phyloP scores from a whole-genome alignment of 2,797 vertebrate genomes.

The Arremon brunneinucha region DNA sequence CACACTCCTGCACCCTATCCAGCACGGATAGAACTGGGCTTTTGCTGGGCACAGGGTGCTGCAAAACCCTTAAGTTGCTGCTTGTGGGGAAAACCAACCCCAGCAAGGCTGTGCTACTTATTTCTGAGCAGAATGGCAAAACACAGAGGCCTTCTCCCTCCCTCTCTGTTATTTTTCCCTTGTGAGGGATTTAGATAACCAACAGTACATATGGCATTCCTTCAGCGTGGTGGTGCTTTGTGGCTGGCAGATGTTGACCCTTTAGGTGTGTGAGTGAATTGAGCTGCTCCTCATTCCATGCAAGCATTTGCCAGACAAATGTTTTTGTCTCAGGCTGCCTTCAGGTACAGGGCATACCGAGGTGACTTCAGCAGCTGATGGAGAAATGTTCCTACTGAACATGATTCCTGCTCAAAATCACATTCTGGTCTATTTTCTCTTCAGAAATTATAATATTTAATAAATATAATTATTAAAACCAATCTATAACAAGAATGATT shows the following conservation, averaged over 20 bases:
- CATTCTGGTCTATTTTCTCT: not conserved
- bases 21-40: not conserved
- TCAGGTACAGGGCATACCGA: accelerated
- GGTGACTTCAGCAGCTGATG: not conserved
- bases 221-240: accelerated
- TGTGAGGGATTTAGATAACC: not conserved
- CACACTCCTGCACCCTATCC: accelerated
- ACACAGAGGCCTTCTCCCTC: not conserved
- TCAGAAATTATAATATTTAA: not conserved
- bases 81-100: not conserved
- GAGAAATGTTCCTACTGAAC: not conserved
- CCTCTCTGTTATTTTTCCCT: not conserved
- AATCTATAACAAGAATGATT: not conserved
- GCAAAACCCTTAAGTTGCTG: not conserved
- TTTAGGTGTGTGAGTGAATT: not conserved
- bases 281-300: not conserved
- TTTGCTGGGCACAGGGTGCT: accelerated
- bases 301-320: not conserved
- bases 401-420: not conserved
- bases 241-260: not conserved
- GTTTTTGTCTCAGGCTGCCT: not conserved
- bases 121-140: not conserved
- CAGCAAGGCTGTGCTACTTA: not conserved
- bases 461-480: not conserved
- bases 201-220: not conserved